These are phyloP conservation scores for Pammene fasciana DNA, from an alignment of 2,888 invertebrate species.

Conservation along the genomic window DNA sequence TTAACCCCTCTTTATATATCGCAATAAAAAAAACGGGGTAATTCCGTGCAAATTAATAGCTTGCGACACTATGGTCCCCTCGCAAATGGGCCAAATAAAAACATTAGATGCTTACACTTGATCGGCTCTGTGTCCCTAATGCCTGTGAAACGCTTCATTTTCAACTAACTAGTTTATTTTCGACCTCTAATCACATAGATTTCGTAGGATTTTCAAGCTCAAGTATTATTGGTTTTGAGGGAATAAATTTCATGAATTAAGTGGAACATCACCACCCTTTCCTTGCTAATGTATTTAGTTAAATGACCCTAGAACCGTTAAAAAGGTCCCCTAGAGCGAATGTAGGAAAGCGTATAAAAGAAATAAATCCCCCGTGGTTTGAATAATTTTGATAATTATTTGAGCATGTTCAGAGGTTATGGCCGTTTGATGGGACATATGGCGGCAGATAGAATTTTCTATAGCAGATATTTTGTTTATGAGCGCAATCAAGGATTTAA, in stretches of 20 bases:
- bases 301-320: slow-evolving; percentile 74
- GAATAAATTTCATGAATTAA: not conserved
- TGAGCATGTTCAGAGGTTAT: slow-evolving; percentile 17
- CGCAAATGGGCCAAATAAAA: slow-evolving; percentile 67
- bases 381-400: slow-evolving; percentile 27
- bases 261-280: slow-evolving; percentile 64
- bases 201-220: not conserved
- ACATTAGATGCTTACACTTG: slow-evolving; percentile 78
- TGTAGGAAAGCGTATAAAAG: slow-evolving; percentile 45
- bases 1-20: slow-evolving; percentile 22
- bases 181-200: not conserved
- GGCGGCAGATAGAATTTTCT: not conserved
- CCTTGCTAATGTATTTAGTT: slow-evolving; percentile 71
- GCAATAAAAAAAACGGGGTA: slow-evolving; percentile 38
- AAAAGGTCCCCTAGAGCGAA: slow-evolving; percentile 59
- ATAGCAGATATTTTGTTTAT: not conserved
- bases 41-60: slow-evolving; percentile 46
- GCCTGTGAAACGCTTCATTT: not conserved
- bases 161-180: not conserved
- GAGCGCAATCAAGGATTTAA: not conserved
- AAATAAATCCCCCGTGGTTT: slow-evolving; percentile 34
- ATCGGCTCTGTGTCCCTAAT: slow-evolving; percentile 54
- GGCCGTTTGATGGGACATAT: slow-evolving; percentile 9
- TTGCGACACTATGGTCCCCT: slow-evolving; percentile 46
- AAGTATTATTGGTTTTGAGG: not conserved